Evolutionary conservation across 2,797 vertebrate genomes (phyloP), one percentile per base, ranked within the genome.

Genomic region (Triplophysa yarkandensis): DNA sequence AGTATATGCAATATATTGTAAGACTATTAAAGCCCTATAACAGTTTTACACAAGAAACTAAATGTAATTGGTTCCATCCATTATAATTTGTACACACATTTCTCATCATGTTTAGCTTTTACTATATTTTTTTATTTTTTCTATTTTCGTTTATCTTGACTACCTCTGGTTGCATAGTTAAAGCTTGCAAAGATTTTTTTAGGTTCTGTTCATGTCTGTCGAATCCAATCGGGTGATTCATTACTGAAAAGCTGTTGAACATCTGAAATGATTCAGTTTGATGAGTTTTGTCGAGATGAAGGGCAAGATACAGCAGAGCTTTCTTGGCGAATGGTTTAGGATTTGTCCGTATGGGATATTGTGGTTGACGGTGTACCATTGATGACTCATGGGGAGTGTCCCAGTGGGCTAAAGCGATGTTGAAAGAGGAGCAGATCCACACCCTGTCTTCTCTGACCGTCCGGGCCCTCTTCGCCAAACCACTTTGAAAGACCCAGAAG

Each of bases 371-470:
- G 48, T 28, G 44, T 80, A 83, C 73, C 80, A 77, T 68, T 60
- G 62, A 52, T 92, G 88, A 90, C 81, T 91, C 89, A 91, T 43
- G 64, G 80, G 87, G 85, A 86, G 81, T 83, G 85, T 80, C 74
- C 57, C 62, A 41, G 36, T 32, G 41, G 48, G 66, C 52, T 83
- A 81, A 84, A 71, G 19, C 13, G 25, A 74, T 34, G 7, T n/a
- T 14, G 57, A 69, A 25, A 67, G 43, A 17, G 36, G 74, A 46
- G 25, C 50, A 43, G 30, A 36, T 65, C 81, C 74, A 76, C 63
- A 55, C 77, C 80, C 74, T 64, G 44, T 4, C 14, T n/a, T 43
- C 25, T 58, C 34, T 76, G 70, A 70, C 73, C 48, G 52, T 48
- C 68, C 66, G 79, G 80, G 74, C 66, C 77, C 81, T 46, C 74